Evolutionary conservation across 2,113 vertebrate species (phyloP).

Genomic region (Apodemus sylvaticus): DNA sequence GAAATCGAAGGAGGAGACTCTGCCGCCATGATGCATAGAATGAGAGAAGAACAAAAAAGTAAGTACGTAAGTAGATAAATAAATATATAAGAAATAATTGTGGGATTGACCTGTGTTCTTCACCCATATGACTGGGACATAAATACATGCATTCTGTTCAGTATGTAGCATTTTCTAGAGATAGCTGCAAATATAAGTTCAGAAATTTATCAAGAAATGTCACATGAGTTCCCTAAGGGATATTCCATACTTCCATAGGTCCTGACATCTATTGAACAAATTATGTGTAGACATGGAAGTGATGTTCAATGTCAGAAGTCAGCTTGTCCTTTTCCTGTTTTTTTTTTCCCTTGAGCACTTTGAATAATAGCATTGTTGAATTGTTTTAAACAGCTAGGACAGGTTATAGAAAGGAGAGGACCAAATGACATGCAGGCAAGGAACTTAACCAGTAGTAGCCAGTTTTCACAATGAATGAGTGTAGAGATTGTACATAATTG

Average conservation of each 20-base stretch:
- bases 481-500: too few relatives aligned
- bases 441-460: not conserved
- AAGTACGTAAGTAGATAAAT: not conserved
- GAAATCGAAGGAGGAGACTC: not conserved
- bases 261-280: not conserved
- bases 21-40: not conserved
- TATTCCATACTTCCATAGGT: not conserved
- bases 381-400: not conserved
- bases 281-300: not conserved
- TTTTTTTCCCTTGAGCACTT: not conserved
- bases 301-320: not conserved
- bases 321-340: not conserved
- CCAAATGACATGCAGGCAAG: not conserved
- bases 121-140: not conserved
- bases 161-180: not conserved
- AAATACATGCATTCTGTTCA: not conserved
- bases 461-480: not conserved
- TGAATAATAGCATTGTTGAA: not conserved
- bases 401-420: not conserved
- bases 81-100: not conserved
- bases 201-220: not conserved
- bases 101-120: not conserved
- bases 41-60: too few relatives aligned
- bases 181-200: not conserved
- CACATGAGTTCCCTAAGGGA: not conserved